Conservation (phyloP, 2,888 invertebrate genomes). For the Cheilosia urbana region DNA sequence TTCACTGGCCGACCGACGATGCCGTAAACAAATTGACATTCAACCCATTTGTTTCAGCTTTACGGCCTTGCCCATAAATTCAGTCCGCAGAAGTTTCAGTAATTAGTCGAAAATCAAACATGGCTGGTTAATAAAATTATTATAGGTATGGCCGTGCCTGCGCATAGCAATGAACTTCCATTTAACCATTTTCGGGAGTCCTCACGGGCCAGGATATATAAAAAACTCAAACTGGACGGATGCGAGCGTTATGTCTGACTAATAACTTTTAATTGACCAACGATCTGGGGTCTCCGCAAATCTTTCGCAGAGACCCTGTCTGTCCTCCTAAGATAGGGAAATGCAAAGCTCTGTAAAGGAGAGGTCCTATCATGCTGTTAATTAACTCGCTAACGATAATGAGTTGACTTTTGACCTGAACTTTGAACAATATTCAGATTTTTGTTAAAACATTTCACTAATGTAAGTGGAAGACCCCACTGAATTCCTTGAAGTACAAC, state of each 20-base stretch:
- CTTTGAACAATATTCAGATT: not conserved
- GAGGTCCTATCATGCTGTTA: not conserved
- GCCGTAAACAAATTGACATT: slow-evolving; percentile 39
- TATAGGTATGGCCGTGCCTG: not conserved
- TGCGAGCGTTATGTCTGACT: slow-evolving; percentile 19
- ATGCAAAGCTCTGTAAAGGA: not conserved
- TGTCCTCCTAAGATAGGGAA: not conserved
- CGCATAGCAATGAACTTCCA: slow-evolving; percentile 30
- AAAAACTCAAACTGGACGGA: slow-evolving; percentile 5
- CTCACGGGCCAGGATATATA: not conserved
- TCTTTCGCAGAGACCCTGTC: not conserved
- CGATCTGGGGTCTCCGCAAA: slow-evolving; percentile 42
- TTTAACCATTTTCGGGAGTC: slow-evolving; percentile 4
- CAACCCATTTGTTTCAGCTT: slow-evolving; percentile 31
- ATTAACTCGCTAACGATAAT: slow-evolving; percentile 55
- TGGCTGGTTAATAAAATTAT: not conserved
- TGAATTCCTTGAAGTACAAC: slow-evolving; percentile 6
- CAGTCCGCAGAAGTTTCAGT: slow-evolving; percentile 8
- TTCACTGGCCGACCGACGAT: not conserved
- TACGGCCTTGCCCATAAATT: slow-evolving; percentile 12
- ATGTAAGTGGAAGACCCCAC: not conserved
- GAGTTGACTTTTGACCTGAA: slow-evolving; percentile 32
- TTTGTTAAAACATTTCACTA: slow-evolving; percentile 29
- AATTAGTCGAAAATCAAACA: slow-evolving; percentile 47
- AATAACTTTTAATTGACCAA: slow-evolving; percentile 58